Base-by-base conservation (phyloP, 2,888 invertebrate genomes). In the Rhaphigaster nebulosa region DNA sequence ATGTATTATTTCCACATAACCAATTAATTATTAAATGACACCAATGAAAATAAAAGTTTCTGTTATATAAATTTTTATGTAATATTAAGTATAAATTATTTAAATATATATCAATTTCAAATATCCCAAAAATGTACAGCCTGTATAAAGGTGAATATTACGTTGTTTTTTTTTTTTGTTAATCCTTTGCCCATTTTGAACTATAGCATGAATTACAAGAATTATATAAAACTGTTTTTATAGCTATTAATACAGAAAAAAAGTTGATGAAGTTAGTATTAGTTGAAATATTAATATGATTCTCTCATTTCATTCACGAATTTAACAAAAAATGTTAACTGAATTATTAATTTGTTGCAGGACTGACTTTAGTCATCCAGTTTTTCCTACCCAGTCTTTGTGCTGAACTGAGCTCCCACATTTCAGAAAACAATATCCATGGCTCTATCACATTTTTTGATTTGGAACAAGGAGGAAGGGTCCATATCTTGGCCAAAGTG, bases 351-450 rank as follows among this genome's bases (percentile, higher is more conserved):
- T 60, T 38, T 41, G 41, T 45, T 89, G 13, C 29, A 89, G 89
- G 89, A 45, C 20, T 89, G 23, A n/a, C 38, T 52, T 29, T 84
- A 54, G 23, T 54, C n/a, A 80, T 89, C 50, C 89, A 45, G 50
- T 65, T 89, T n/a, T 45, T 65, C 45, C 29, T 41, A 56, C 38
- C 76, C 65, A 88, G 87, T 87, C 87, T 56, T 23, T 87, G 91
- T 20, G 91, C 90, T 18, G 92, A 92, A 65, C 76, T 92, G 91
- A 91, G 90, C 29, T 91, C 91, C 23, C 91, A 91, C 54, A 56
- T 92, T 18, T 92, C 92, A 26, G 91, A 92, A 87, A 91, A 91
- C 70, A 91, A 91, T 15, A 70, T 92, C n/a, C 91, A 92, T 70
- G 92, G 92, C 13, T 90, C 90, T 56, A 89, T 92, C 70, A 88